Conservation (phyloP, 1,140 invertebrate species). For the Trichonephila clavata region DNA sequence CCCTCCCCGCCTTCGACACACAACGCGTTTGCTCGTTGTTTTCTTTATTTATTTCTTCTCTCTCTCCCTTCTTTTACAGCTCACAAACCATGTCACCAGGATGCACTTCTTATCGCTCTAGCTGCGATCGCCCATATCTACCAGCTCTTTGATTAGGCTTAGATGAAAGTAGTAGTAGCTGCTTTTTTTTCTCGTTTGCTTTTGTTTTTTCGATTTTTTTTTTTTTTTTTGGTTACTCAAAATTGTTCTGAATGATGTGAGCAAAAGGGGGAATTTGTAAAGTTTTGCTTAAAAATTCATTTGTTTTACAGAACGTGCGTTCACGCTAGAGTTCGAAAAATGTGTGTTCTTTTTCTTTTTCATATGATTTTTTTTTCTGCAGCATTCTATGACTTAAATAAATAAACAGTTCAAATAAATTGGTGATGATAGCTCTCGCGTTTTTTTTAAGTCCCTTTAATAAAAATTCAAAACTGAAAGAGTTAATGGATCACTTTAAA, state of each 20-base stretch:
- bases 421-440: too few species aligned
- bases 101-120: slow-evolving; percentile 50
- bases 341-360: not conserved
- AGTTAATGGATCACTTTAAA: too few species aligned
- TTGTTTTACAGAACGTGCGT: not conserved
- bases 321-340: not conserved
- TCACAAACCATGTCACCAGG: slow-evolving; percentile 57
- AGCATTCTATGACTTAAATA: too few species aligned
- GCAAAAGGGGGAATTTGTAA: not conserved
- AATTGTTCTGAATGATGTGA: not conserved
- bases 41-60: slow-evolving; percentile 13
- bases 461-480: too few species aligned
- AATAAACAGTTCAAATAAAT: too few species aligned
- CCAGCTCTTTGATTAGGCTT: not conserved
- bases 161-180: slow-evolving; percentile 3
- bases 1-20: slow-evolving; percentile 70
- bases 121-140: slow-evolving; percentile 42
- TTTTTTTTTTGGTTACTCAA: not conserved
- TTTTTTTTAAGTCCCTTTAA: too few species aligned
- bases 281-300: not conserved
- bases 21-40: slow-evolving; percentile 60
- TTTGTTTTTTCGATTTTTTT: not conserved
- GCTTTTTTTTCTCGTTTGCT: not conserved
- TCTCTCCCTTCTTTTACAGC: slow-evolving; percentile 30
- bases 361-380: too few species aligned